Percentiles rank a stretch among this genome's conserved stretches.
Conservation (phyloP, 2,113 vertebrate species). For the Diphyllodes magnificus region DNA sequence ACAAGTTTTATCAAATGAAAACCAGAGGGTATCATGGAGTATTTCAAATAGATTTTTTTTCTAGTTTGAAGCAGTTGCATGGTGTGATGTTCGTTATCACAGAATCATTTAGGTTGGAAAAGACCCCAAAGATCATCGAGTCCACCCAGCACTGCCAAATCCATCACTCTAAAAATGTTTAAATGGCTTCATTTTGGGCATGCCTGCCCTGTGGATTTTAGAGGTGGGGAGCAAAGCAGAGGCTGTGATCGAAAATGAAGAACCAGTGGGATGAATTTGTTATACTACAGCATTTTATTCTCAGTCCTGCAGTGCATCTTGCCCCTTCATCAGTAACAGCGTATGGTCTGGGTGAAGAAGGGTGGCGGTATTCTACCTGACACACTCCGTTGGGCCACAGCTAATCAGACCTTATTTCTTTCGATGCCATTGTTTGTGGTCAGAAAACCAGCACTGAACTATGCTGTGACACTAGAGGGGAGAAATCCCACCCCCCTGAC, state of each 20-base stretch:
- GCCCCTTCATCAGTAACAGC: not conserved
- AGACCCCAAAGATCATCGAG: not conserved
- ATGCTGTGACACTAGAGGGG: not conserved
- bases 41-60: not conserved
- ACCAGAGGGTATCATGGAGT: not conserved
- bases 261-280: not conserved
- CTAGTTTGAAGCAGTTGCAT: not conserved
- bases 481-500: accelerated
- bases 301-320: not conserved
- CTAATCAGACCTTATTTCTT: not conserved
- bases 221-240: not conserved
- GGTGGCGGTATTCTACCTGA: not conserved
- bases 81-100: not conserved
- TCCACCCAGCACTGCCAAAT: not conserved
- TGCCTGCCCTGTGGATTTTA: not conserved
- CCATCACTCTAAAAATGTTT: not conserved
- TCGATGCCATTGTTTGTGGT: not conserved
- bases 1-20: not conserved
- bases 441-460: not conserved
- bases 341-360: not conserved
- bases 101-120: not conserved
- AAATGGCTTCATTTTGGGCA: not conserved
- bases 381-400: not conserved
- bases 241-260: not conserved
- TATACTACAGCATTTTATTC: not conserved